Evolutionary conservation across 2,113 vertebrate species (phyloP), one percentile per base, ranked within the genome.

Genomic region (Lepus timidus): DNA sequence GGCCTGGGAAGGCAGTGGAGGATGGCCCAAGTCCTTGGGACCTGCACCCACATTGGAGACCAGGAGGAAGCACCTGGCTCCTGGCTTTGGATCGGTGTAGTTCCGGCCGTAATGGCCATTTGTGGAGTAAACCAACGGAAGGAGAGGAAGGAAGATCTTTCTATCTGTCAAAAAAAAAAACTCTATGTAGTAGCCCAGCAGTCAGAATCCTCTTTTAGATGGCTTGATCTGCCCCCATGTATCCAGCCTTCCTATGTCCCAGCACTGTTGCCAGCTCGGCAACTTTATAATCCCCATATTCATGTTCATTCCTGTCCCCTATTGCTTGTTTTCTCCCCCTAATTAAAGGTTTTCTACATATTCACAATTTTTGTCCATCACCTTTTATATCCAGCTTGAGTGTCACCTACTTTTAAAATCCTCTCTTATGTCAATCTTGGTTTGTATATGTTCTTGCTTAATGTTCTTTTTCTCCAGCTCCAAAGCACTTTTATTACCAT

Each of bases 371-470:
- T 84, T n/a, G 8, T 85, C 10, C 58, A 85, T 78, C 81, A 81
- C 31, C 10, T 65, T 82, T 65, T 80, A 81, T 80, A 90, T 90
- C n/a, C 81, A 71, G 14, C 55, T 84, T 92, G 55, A 73, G 17
- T 88, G 20, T 51, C 23, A 58, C 70, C 55, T 19, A 14, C 55
- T 95, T 91, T 82, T 86, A 94, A 86, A 79, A 61, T 23, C 22
- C 44, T 93, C 68, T 90, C 13, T 22, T 92, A 55, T 68, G 81
- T 74, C 44, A 88, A 1, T 51, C 64, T 94, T 88, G 75, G 85
- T 95, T 80, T 73, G 58, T 96, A 25, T 58, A 65, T 39, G 79
- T 20, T 91, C 22, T 64, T 76, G 13, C 14, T 74, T 95, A 52
- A 71, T 75, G 39, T 93, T 78, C 13, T 33, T 73, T 9, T 87